phyloP scores from a whole-genome alignment of 2,797 vertebrate genomes.

The Eulemur coronatus region DNA sequence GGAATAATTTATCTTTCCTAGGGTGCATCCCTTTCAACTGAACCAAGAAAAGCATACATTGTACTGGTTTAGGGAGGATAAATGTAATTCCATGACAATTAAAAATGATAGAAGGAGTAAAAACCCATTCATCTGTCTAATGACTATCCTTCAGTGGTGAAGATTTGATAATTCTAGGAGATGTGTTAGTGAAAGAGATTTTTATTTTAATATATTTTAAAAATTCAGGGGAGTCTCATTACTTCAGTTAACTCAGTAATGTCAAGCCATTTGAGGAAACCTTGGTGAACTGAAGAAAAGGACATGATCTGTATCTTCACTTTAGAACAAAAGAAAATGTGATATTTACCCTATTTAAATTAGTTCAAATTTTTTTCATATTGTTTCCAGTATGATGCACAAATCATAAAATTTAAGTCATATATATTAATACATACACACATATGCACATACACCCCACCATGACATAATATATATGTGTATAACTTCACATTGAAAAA shows the following conservation, averaged over 20 bases:
- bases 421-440: neutral
- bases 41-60: constrained; percentile 45
- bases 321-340: neutral
- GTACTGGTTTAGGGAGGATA: constrained; percentile 33
- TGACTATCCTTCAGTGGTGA: constrained; percentile 36
- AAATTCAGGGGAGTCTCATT: neutral
- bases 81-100: constrained; percentile 55
- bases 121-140: constrained; percentile 62
- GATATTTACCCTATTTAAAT: neutral
- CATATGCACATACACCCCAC: too few relatives aligned
- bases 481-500: neutral
- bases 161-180: constrained; percentile 47
- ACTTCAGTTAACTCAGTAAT: neutral
- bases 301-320: neutral
- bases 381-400: neutral
- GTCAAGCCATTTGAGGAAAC: neutral
- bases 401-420: neutral
- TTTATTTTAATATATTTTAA: constrained; percentile 49
- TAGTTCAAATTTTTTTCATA: neutral
- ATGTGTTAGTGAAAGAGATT: constrained; percentile 40
- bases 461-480: neutral
- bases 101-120: constrained; percentile 58
- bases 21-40: constrained; percentile 45
- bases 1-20: constrained; percentile 66
- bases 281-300: neutral